Base-by-base conservation (phyloP, 2,888 invertebrate species). In the Merodon equestris region DNA sequence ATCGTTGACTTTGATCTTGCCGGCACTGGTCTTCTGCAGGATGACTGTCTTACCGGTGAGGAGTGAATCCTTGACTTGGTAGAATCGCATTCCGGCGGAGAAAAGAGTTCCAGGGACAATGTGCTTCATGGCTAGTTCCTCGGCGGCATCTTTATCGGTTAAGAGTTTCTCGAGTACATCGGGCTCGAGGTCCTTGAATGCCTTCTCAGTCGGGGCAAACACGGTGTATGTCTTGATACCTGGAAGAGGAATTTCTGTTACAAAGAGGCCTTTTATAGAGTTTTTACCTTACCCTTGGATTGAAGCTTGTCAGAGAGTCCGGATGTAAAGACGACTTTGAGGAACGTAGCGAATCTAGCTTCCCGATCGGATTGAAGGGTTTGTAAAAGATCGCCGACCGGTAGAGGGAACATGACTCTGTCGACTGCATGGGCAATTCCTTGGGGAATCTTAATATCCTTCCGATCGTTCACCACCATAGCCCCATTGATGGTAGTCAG, bases 401-500 rank as follows among this genome's bases (percentile, higher is more conserved):
- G 96, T 76, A 96, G 90, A 0, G 96, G 96, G 90, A 96, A 96
- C 95, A 96, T 95, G 2, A 96, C 96, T 18, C 95, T 90, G 88
- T 96, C 96, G 0, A 96, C 91, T 0, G 94, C 93, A 85, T 96
- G 96, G 0, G 95, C 95, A 83, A 95, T 92, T 45, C 96, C 96
- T 90, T 96, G 96, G 0, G 96, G 95, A 82, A 96, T 94, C 83
- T 93, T 92, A 58, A 96, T 94, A 87, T 96, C 94, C 86, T 93
- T 93, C 86, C 94, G 95, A 74, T 95, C 95, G n/a, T 93, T 92
- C 38, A 94, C 89, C 14, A 96, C 92, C 88, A 94, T 92, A 18
- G 95, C 96, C 15, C 96, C 96, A 85, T 96, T 96, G 85, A 96
- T 94, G 45, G 96, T 95, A 38, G 95, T 95, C 68, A 96, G 92